These are phyloP conservation scores for Sylvia borin DNA, from an alignment of 2,797 vertebrate genomes.

Conservation along the genomic window DNA sequence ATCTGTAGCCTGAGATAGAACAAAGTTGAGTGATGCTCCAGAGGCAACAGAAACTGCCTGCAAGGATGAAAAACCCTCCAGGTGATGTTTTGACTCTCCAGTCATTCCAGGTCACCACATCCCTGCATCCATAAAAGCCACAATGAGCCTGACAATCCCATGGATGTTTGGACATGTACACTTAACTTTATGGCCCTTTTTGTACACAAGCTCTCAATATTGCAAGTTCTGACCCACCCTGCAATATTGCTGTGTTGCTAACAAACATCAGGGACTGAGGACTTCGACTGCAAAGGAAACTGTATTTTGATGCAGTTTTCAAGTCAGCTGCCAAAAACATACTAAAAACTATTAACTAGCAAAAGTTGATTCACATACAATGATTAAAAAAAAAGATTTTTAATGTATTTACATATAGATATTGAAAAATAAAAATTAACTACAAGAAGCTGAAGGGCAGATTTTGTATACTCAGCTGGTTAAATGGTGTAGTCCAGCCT, in stretches of 20 bases:
- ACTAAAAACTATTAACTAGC: neutral
- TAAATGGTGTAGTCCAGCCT: neutral
- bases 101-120: neutral
- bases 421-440: neutral
- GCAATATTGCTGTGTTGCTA: neutral
- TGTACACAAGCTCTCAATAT: neutral
- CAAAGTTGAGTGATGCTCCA: neutral
- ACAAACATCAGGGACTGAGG: neutral
- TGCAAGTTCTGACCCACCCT: neutral
- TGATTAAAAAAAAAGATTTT: neutral
- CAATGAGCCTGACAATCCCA: neutral
- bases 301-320: neutral
- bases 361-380: neutral
- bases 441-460: neutral
- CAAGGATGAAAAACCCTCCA: neutral
- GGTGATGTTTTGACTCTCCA: neutral
- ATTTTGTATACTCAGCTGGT: neutral
- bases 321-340: neutral
- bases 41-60: neutral
- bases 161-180: accelerated
- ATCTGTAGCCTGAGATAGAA: neutral
- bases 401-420: neutral
- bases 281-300: neutral
- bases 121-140: neutral
- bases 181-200: neutral